Conservation (phyloP, 2,113 vertebrate species). For the Thamnaconus septentrionalis region DNA sequence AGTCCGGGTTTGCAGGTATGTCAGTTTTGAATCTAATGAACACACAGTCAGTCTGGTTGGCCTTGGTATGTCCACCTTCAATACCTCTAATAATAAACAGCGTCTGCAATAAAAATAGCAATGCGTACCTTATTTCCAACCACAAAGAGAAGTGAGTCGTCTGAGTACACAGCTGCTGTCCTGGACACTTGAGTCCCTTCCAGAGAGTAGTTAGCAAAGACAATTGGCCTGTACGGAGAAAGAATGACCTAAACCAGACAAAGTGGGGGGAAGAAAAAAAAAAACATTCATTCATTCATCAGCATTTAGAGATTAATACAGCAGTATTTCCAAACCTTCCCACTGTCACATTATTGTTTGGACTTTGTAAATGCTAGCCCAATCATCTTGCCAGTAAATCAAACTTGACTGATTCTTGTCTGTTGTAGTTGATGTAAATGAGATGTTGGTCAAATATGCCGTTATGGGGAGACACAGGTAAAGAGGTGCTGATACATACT, state of each 20-base stretch:
- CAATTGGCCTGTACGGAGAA: conserved; percentile 64
- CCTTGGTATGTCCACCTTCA: background rate
- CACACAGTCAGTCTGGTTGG: background rate
- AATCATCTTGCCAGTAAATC: too few relatives aligned
- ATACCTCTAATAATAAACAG: background rate
- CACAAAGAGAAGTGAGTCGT: conserved; percentile 80
- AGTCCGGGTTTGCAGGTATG: background rate
- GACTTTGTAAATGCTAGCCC: too few relatives aligned
- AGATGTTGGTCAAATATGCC: too few relatives aligned
- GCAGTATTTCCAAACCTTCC: too few relatives aligned
- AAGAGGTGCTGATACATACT: too few relatives aligned
- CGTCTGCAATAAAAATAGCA: background rate
- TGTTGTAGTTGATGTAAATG: too few relatives aligned
- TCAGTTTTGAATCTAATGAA: background rate
- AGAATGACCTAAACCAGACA: conserved; percentile 82
- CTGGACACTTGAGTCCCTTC: conserved; percentile 70
- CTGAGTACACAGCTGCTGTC: conserved; percentile 69
- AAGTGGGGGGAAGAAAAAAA: conserved; percentile 19
- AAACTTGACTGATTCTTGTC: too few relatives aligned
- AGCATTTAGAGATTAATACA: too few relatives aligned
- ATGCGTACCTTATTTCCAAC: conserved; percentile 83
- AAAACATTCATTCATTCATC: background rate
- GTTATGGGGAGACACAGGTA: too few relatives aligned
- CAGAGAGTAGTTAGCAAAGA: conserved; percentile 93
- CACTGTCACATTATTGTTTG: too few relatives aligned